These are phyloP conservation scores for Capra hircus DNA, from an alignment of 2,113 vertebrate species.

Conservation along the genomic window DNA sequence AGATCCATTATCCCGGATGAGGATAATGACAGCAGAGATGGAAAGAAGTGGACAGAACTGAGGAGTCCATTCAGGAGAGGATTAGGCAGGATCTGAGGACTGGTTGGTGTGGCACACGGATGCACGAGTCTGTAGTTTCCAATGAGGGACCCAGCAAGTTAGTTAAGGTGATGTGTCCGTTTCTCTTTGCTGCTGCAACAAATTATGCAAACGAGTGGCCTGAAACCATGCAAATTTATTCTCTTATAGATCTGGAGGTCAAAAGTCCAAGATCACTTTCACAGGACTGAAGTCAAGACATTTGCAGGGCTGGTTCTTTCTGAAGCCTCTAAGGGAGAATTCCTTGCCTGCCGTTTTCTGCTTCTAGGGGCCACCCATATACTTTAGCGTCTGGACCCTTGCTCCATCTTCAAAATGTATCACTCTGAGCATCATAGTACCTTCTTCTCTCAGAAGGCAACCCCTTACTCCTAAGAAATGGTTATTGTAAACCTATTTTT, in stretches of 20 bases:
- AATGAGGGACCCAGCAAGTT: neutral
- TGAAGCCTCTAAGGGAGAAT: neutral
- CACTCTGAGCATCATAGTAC: neutral
- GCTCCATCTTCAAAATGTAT: neutral
- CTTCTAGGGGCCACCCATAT: neutral
- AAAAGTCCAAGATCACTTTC: neutral
- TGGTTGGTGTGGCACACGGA: neutral
- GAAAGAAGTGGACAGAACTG: neutral
- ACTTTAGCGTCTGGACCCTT: neutral
- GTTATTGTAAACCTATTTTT: slow-evolving; percentile 37
- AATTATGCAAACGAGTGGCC: neutral
- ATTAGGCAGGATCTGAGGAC: neutral
- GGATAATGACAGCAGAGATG: neutral
- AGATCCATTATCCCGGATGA: neutral
- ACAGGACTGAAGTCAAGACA: neutral
- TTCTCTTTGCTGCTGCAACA: neutral
- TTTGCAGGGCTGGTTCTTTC: neutral
- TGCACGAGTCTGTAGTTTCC: neutral
- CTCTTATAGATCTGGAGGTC: neutral
- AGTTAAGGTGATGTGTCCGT: neutral
- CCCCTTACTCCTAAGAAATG: neutral
- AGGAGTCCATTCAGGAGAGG: neutral
- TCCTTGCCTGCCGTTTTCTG: neutral
- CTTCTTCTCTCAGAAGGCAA: neutral
- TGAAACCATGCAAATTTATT: neutral